Percentiles rank a stretch among this genome's conserved stretches.
These are phyloP conservation scores for Paguma larvata DNA, from an alignment of 2,797 vertebrate genomes.

Conservation along the genomic window DNA sequence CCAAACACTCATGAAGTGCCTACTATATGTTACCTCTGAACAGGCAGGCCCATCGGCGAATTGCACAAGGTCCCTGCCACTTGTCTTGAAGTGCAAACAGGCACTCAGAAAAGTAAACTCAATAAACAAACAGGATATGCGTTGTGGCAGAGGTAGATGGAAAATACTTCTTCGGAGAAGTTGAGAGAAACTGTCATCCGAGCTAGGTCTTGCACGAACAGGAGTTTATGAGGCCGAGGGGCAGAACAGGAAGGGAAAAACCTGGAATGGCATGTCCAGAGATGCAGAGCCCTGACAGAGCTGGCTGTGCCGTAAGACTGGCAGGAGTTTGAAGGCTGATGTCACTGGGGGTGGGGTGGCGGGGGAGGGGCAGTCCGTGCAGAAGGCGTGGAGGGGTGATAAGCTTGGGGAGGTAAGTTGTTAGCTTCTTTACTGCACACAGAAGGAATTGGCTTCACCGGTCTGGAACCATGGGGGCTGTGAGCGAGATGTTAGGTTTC, in stretches of 20 bases:
- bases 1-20: not conserved
- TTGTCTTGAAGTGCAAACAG: not conserved
- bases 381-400: not conserved
- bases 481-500: not conserved
- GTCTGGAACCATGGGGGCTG: not conserved
- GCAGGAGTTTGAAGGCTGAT: not conserved
- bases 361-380: not conserved
- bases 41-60: not conserved
- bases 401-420: not conserved
- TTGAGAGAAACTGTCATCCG: slow-evolving; percentile 22
- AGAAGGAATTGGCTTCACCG: not conserved
- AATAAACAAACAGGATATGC: not conserved
- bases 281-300: not conserved
- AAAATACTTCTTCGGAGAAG: not conserved
- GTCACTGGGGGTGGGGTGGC: not conserved
- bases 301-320: not conserved
- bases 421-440: not conserved
- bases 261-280: not conserved
- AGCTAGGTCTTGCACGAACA: not conserved
- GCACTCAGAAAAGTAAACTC: not conserved
- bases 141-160: not conserved
- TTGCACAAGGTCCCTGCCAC: not conserved
- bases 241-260: not conserved
- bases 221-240: not conserved
- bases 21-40: not conserved